A percentile compares a stretch with the other conserved stretches of the same genome.
Conservation (phyloP, 2,888 invertebrate species). For the Aspidiotus rigidus region DNA sequence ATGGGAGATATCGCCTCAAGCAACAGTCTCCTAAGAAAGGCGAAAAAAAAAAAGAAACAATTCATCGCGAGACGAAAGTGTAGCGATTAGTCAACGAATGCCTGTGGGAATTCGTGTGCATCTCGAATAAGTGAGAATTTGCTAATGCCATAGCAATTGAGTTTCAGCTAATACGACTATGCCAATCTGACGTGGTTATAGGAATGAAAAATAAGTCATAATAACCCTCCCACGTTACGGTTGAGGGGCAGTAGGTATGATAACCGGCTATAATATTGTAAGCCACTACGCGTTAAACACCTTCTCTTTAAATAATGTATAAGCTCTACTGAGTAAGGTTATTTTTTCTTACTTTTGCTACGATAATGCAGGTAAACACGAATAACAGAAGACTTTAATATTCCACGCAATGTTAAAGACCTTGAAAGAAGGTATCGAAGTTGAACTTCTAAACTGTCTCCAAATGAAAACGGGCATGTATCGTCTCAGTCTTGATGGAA, state of each 20-base stretch:
- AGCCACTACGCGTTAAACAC: background rate
- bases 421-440: constrained; percentile 31
- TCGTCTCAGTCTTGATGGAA: constrained; percentile 26
- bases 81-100: too few relatives aligned
- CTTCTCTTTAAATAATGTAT: constrained; percentile 24
- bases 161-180: too few relatives aligned
- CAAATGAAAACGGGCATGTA: constrained; percentile 15
- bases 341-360: constrained; percentile 12
- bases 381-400: constrained; percentile 25
- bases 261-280: too few relatives aligned
- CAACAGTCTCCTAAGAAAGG: too few relatives aligned
- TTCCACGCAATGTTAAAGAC: constrained; percentile 32
- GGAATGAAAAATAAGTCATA: background rate
- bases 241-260: constrained; percentile 2
- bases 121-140: too few relatives aligned
- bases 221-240: constrained; percentile 7
- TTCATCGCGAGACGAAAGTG: too few relatives aligned
- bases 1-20: too few relatives aligned
- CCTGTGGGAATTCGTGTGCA: too few relatives aligned
- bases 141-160: too few relatives aligned
- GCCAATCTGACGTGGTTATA: too few relatives aligned
- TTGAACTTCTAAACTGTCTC: constrained; percentile 10
- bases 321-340: constrained; percentile 23
- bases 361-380: constrained; percentile 25
- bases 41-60: too few relatives aligned